These are phyloP conservation scores for Falco peregrinus DNA, from an alignment of 2,797 vertebrate genomes.

Conservation along the genomic window DNA sequence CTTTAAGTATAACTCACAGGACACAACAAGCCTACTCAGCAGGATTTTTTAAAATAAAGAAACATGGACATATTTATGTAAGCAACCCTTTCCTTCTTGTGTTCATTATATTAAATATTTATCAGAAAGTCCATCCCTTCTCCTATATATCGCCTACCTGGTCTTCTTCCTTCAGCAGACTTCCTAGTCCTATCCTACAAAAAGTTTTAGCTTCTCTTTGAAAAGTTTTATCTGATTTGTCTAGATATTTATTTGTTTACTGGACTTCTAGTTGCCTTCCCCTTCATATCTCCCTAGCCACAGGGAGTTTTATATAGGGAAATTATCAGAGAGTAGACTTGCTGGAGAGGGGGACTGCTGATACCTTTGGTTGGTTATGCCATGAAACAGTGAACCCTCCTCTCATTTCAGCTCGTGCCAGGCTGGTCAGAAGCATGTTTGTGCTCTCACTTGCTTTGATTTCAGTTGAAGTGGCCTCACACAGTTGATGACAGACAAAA, in stretches of 20 bases:
- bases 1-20: neutral
- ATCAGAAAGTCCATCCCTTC: neutral
- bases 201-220: neutral
- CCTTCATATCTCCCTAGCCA: neutral
- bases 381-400: neutral
- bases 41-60: neutral
- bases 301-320: neutral
- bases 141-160: neutral
- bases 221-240: neutral
- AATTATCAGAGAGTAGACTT: neutral
- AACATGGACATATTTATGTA: neutral
- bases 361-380: neutral
- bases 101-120: conserved; percentile 40
- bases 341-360: neutral
- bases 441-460: neutral
- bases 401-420: neutral
- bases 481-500: neutral
- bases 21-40: neutral
- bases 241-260: neutral
- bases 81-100: conserved; percentile 5
- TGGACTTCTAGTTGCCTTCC: neutral
- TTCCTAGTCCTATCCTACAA: neutral
- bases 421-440: neutral
- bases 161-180: neutral
- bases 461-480: neutral